A percentile compares a stretch with the other conserved stretches of the same genome.
These are phyloP conservation scores for Hemiscyllium ocellatum DNA, from an alignment of 2,113 vertebrate genomes.

Conservation along the genomic window DNA sequence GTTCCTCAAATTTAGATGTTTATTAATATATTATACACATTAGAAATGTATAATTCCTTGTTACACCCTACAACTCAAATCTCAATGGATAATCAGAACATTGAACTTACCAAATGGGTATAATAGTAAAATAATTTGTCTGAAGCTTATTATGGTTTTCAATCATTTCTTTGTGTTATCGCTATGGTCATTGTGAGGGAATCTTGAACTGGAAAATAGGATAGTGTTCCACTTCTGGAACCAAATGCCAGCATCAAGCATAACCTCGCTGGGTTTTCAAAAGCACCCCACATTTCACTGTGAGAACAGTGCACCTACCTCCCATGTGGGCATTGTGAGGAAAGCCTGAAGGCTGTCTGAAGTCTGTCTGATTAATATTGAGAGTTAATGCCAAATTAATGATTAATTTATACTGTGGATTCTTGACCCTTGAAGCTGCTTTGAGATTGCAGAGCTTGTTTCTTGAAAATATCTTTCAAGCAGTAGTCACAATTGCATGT, in stretches of 20 bases:
- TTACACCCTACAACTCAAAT: neutral
- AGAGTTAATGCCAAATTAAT: neutral
- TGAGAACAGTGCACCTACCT: neutral
- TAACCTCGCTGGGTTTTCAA: neutral
- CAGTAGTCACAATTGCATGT: neutral
- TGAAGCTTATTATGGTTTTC: neutral
- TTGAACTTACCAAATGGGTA: neutral
- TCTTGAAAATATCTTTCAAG: neutral
- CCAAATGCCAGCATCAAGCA: neutral
- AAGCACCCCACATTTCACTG: neutral
- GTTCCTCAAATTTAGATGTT: neutral
- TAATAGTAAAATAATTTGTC: slow-evolving; percentile 19
- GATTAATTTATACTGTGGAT: neutral
- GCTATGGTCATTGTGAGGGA: neutral
- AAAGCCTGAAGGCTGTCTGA: neutral
- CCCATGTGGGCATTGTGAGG: neutral
- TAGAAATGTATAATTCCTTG: neutral
- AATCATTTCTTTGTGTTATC: neutral
- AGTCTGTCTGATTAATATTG: neutral
- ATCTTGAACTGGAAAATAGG: neutral
- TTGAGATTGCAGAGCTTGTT: neutral
- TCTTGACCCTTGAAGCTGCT: neutral
- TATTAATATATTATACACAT: neutral
- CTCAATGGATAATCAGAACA: neutral
- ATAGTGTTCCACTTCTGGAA: neutral